These are phyloP conservation scores for Pseudobourletiella spinata DNA, from an alignment of 1,140 invertebrate species.

Conservation along the genomic window DNA sequence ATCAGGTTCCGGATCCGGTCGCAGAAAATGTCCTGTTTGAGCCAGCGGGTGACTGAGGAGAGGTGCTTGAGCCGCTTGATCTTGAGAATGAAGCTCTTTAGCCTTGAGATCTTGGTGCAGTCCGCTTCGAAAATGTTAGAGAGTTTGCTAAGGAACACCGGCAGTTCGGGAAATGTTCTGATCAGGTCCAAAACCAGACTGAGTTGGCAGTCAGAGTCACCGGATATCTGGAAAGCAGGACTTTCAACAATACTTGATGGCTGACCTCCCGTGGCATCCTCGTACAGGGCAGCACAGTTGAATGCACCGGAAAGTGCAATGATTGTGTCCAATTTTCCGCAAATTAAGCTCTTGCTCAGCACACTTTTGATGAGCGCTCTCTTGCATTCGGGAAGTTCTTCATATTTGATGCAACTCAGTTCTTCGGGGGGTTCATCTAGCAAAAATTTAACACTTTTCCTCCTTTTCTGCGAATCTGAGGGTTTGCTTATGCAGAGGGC, in stretches of 20 bases:
- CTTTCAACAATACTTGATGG: not conserved
- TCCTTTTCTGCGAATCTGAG: no score
- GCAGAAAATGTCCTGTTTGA: constrained; percentile 1
- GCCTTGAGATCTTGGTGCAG: not conserved
- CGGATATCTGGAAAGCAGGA: not conserved
- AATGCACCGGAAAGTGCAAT: not conserved
- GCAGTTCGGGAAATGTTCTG: not conserved
- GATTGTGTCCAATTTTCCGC: not conserved
- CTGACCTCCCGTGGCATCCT: not conserved
- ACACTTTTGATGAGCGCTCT: not conserved
- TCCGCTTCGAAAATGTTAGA: not conserved
- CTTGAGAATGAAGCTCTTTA: not conserved
- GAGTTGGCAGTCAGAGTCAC: not conserved
- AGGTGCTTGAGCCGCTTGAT: not conserved
- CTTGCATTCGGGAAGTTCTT: not conserved
- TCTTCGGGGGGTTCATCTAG: not conserved
- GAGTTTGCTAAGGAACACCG: not conserved
- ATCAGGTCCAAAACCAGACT: not conserved
- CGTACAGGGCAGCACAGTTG: not conserved
- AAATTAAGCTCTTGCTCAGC: not conserved
- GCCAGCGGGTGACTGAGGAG: not conserved
- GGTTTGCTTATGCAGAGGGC: not conserved
- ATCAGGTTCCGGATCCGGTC: not conserved
- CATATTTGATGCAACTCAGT: not conserved
- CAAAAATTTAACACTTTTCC: not conserved